Conservation (phyloP, 2,888 invertebrate species). For the Mongoloraphidia duomilia region DNA sequence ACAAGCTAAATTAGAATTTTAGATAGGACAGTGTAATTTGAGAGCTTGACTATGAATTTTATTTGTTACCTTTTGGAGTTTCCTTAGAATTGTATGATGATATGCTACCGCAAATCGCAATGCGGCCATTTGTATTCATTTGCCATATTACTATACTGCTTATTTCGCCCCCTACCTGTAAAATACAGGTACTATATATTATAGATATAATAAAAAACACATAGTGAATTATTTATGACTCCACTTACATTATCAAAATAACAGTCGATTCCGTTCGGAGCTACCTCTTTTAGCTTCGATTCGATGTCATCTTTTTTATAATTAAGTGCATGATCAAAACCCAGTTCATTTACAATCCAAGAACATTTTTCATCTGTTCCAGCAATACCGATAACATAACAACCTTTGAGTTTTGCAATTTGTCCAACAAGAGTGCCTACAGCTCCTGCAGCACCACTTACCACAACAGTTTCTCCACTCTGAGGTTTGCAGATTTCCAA, state of each 20-base stretch:
- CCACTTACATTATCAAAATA: slow-evolving; percentile 66
- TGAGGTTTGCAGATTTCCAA: slow-evolving; percentile 55
- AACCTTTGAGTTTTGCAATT: slow-evolving; percentile 58
- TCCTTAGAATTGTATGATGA: slow-evolving; percentile 42
- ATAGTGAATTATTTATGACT: too few relatives aligned
- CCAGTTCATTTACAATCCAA: slow-evolving; percentile 47
- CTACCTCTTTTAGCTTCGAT: slow-evolving; percentile 39
- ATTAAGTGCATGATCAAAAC: slow-evolving; percentile 55
- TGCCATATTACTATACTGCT: slow-evolving; percentile 41
- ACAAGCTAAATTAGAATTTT: too few relatives aligned
- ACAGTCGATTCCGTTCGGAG: slow-evolving; percentile 58
- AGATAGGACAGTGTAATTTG: too few relatives aligned
- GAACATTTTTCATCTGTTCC: slow-evolving; percentile 55
- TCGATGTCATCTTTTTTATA: slow-evolving; percentile 47
- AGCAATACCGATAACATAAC: slow-evolving; percentile 54
- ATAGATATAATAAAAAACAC: too few relatives aligned
- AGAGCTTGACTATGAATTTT: too few relatives aligned
- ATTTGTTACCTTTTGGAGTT: too few relatives aligned
- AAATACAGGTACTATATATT: too few relatives aligned
- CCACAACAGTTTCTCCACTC: slow-evolving; percentile 56
- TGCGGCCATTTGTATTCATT: slow-evolving; percentile 46
- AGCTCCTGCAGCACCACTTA: slow-evolving; percentile 64
- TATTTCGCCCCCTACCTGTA: slow-evolving; percentile 48
- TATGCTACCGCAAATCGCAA: slow-evolving; percentile 51
- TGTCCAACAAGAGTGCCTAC: slow-evolving; percentile 67